Evolutionary conservation across 92 coral and sea anemone genomes (phyloP).

Genomic region (Porites lobata): DNA sequence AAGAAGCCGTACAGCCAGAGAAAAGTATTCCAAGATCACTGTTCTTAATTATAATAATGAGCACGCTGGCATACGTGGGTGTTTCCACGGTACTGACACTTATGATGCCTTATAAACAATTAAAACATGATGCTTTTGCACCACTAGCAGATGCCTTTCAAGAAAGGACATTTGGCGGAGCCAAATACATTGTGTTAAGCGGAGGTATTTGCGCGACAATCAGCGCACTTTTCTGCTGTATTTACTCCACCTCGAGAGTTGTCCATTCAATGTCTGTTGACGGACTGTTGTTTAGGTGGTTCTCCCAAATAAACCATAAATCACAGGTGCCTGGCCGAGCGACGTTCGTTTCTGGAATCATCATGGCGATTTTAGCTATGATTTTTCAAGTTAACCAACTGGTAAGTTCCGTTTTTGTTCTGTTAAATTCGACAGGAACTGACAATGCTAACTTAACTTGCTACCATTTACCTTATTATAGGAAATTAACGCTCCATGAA

Average conservation of each 20-base stretch:
- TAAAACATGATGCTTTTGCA: slow-evolving; percentile 55
- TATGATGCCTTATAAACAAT: slow-evolving; percentile 75
- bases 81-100: slow-evolving; percentile 83
- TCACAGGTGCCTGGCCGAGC: slow-evolving; percentile 86
- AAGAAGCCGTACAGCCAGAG: slow-evolving; percentile 78
- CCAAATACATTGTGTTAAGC: slow-evolving; percentile 70
- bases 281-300: slow-evolving; percentile 77
- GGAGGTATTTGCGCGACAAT: slow-evolving; percentile 87
- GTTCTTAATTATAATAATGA: slow-evolving; percentile 61
- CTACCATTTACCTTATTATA: too few relatives aligned
- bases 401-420: slow-evolving; percentile 50
- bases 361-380: slow-evolving; percentile 70
- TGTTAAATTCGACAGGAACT: background rate
- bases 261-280: slow-evolving; percentile 89
- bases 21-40: slow-evolving; percentile 76
- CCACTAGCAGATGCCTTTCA: slow-evolving; percentile 89
- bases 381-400: slow-evolving; percentile 68
- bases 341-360: slow-evolving; percentile 58
- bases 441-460: too few relatives aligned
- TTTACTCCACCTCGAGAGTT: slow-evolving; percentile 79
- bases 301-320: slow-evolving; percentile 60
- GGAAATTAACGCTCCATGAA: too few relatives aligned
- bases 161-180: slow-evolving; percentile 66
- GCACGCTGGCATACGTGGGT: slow-evolving; percentile 78
- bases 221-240: slow-evolving; percentile 65